Conservation (phyloP, 2,797 vertebrate genomes). For the Meriones psammophilus region DNA sequence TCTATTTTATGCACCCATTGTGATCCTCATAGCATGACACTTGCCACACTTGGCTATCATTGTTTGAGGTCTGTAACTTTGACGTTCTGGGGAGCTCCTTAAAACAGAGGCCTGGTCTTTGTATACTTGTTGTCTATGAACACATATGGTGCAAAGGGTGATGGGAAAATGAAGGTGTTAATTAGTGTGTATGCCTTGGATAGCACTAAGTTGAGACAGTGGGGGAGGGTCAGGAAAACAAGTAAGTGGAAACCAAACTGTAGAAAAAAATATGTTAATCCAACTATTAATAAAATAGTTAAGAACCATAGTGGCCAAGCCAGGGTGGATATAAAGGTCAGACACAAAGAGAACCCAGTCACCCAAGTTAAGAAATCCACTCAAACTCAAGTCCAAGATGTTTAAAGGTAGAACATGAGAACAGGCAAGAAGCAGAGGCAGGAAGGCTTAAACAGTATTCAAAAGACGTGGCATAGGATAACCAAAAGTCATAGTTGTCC, state of each 20-base stretch:
- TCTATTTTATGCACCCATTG: neutral
- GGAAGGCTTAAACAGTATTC: neutral
- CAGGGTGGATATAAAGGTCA: neutral
- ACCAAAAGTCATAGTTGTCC: neutral
- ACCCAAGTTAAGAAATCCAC: neutral
- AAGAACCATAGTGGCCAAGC: neutral
- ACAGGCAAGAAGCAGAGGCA: neutral
- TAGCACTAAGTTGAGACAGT: neutral
- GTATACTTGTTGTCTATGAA: neutral
- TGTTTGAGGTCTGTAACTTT: neutral
- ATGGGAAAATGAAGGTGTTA: neutral
- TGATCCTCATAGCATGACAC: too few relatives aligned
- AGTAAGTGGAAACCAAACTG: neutral
- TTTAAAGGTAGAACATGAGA: neutral
- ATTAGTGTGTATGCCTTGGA: neutral
- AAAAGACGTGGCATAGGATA: accelerated
- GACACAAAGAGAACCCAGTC: neutral
- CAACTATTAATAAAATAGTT: too few relatives aligned
- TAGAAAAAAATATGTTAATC: neutral
- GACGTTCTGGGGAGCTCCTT: neutral
- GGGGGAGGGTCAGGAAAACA: constrained; percentile 2
- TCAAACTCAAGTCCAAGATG: neutral
- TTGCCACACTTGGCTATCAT: neutral
- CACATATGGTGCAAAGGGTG: neutral
- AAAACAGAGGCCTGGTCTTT: neutral